Evolutionary conservation across 2,113 vertebrate genomes (phyloP), one percentile per base, ranked within the genome.

Genomic region (Sterna hirundo): DNA sequence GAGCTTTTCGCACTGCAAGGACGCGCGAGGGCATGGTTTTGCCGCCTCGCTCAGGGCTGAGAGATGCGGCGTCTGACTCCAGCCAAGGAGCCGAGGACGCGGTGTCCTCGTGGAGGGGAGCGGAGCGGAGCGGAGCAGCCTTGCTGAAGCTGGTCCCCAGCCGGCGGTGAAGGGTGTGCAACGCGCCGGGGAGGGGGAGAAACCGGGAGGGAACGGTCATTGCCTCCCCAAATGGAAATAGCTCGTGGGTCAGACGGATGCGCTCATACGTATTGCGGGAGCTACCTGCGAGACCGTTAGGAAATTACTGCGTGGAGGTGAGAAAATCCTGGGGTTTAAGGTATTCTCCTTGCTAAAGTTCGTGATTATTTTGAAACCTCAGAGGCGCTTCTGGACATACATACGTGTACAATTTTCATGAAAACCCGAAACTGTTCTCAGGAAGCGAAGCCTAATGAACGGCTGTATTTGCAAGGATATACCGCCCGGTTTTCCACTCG

Each of bases 381-480:
- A 3, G 58, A 47, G 80, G 52, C 46, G 1, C 72, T 79, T 72
- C 65, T n/a, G 46, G 58, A 6, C 6, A 1, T 40, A 4, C 3
- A 4, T 29, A 30, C 27, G 3, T 3, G 9, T 0, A 21, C 13
- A 9, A 2, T 72, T 66, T 20, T 40, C 21, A 6, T 47, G 52
- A 23, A 54, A 71, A 51, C 78, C 91, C 36, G 46, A 30, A 47
- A 27, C 13, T 32, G 65, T 68, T 79, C 44, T n/a, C 52, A 36
- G 85, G 91, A 66, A 30, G 20, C 3, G 65, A 25, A 71, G 65
- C 58, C 64, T 46, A 13, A 26, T 19, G 71, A 72, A 27, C 3
- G 9, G 7, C 72, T 8, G 58, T 26, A 3, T 61, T 83, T 61
- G 60, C 52, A 10, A 19, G 54, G 85, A 32, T 5, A 4, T 10